These are phyloP conservation scores for Sebastes kiyomatsui DNA, from an alignment of 2,797 vertebrate species.

Conservation along the genomic window DNA sequence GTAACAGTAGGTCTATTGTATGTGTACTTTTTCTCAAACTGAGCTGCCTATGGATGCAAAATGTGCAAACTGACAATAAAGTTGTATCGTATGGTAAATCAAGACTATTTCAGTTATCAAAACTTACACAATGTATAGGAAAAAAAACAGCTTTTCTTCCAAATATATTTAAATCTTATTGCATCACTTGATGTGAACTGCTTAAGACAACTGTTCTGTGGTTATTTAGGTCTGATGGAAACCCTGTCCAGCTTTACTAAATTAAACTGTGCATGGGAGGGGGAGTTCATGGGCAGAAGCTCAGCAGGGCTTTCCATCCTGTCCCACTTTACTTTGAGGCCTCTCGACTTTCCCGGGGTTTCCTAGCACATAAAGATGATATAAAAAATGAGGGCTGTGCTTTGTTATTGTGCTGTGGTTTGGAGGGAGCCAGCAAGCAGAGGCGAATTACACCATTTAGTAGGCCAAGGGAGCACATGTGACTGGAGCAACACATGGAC, in stretches of 20 bases:
- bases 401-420: constrained; percentile 72
- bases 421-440: constrained; percentile 50
- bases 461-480: constrained; percentile 80
- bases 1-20: too few species aligned
- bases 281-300: neutral
- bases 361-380: constrained; percentile 60
- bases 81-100: neutral
- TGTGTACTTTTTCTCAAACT: too few species aligned
- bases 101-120: neutral
- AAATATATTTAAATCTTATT: neutral
- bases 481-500: constrained; percentile 80
- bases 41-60: too few species aligned
- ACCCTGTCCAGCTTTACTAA: neutral
- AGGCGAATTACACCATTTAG: constrained; percentile 71
- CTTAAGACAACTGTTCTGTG: neutral
- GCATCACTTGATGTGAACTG: constrained; percentile 7
- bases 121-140: neutral
- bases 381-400: constrained; percentile 60
- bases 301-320: constrained; percentile 22
- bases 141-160: neutral
- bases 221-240: neutral
- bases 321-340: constrained; percentile 41
- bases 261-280: neutral
- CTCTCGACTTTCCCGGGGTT: constrained; percentile 54
- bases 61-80: too few species aligned